Conservation (phyloP, 92 coral and sea anemone species). For the Palythoa grandiflora region DNA sequence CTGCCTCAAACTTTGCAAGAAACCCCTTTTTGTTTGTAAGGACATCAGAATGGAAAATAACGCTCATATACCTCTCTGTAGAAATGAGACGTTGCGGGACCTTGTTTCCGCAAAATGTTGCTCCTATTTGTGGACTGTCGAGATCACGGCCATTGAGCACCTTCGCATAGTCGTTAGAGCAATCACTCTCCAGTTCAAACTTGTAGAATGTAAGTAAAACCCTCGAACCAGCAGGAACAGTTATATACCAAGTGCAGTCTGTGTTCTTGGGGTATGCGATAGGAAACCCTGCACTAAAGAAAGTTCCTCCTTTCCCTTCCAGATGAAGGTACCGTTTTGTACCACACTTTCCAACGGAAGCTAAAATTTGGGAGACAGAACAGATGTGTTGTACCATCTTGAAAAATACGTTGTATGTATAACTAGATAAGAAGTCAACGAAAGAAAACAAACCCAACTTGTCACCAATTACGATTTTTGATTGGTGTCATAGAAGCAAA, state of each 20-base stretch:
- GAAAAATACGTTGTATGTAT: background rate
- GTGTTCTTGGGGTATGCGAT: constrained; percentile 19
- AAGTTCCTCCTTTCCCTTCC: constrained; percentile 21
- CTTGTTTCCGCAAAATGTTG: constrained; percentile 1
- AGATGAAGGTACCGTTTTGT: background rate
- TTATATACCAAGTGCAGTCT: constrained; percentile 23
- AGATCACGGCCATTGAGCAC: background rate
- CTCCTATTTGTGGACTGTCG: background rate
- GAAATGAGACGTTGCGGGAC: constrained; percentile 14
- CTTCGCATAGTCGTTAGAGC: constrained; percentile 17
- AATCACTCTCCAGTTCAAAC: constrained; percentile 9
- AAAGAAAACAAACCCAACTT: too few species aligned
- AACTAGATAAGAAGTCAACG: too few species aligned
- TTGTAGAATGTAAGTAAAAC: constrained; percentile 24
- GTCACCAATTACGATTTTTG: too few species aligned
- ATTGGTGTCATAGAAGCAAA: too few species aligned
- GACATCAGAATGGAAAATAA: background rate
- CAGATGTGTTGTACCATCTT: background rate
- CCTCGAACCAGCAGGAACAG: constrained; percentile 4
- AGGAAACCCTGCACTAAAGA: constrained; percentile 33
- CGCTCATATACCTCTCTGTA: constrained; percentile 1
- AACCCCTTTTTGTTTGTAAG: background rate
- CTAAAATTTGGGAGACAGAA: background rate
- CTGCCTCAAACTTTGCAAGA: constrained; percentile 34
- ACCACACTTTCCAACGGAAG: constrained; percentile 23